Evolutionary conservation across 2,797 vertebrate genomes (phyloP), one percentile per base, ranked within the genome.

Genomic region (Catamblyrhynchus diadema): DNA sequence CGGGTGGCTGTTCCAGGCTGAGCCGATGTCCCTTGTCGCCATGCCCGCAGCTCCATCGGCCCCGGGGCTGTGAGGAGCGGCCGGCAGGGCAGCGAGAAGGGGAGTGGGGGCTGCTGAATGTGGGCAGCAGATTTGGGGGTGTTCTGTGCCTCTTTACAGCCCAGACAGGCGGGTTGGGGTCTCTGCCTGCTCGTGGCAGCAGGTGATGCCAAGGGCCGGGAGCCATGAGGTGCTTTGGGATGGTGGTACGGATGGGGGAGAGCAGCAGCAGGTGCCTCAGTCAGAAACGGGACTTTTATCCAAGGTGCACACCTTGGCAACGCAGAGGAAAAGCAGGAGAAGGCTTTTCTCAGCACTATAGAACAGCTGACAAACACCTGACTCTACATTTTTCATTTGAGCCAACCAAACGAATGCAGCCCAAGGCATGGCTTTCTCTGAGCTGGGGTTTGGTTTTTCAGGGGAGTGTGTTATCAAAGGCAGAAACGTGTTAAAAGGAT

Each of bases 31-130:
- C 33, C 37, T 53, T 0, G 2, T 14, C 27, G 32, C 62, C 0
- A 1, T 0, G 2, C 65, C 53, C 4, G 33, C 1, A 0, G 57
- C 79, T 87, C 45, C 67, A 8, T 56, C 42, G 33, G 32, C 53
- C 53, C 15, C 9, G 44, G 45, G n/a, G 24, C 2, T 0, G 2
- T 2, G 50, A 4, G 37, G 33, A 80, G 50, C 13, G 12, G 54
- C 24, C 18, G 17, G 30, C 13, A 8, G 70, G 33, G 50, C 48
- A 60, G 53, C 0, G 1, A 65, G 65, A 60, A 14, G 47, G 16
- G 28, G 8, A 50, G 12, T 4, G 3, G 23, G 32, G 32, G 33
- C 9, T 35, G 42, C 50, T 1, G 7, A 8, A 37, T 0, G 0
- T 9, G 69, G 51, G 35, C 81, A 54, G 69, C 6, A 16, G 16